These are phyloP conservation scores for Phalacrocorax aristotelis DNA, from an alignment of 2,113 vertebrate species.

Conservation along the genomic window DNA sequence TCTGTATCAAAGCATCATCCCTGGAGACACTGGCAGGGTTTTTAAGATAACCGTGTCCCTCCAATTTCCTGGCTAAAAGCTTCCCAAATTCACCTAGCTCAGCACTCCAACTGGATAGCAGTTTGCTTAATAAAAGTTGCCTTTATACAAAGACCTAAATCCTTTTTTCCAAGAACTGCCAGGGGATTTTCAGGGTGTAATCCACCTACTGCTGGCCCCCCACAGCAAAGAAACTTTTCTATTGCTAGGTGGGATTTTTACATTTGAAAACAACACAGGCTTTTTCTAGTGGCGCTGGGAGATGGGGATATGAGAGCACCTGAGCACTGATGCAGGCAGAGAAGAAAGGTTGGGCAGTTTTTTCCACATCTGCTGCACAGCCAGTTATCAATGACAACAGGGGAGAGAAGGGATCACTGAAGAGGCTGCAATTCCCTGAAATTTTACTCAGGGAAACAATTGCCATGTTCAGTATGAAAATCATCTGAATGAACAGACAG, in stretches of 20 bases:
- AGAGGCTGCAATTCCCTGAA: not conserved
- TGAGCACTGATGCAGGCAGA: not conserved
- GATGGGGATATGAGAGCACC: not conserved
- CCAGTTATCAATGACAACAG: not conserved
- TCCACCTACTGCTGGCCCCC: conserved; percentile 10
- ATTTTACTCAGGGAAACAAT: not conserved
- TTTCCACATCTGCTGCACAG: not conserved
- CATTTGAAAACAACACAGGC: not conserved
- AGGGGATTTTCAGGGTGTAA: conserved; percentile 63
- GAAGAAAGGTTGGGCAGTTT: not conserved
- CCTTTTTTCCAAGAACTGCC: conserved; percentile 60
- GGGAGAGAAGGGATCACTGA: not conserved
- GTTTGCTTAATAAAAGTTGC: conserved; percentile 61
- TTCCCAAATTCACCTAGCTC: conserved; percentile 34
- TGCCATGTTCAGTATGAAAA: not conserved
- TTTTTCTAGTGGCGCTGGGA: not conserved
- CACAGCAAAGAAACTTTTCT: not conserved
- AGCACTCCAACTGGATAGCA: conserved; percentile 15
- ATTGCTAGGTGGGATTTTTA: not conserved
- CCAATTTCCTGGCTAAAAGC: conserved; percentile 57
- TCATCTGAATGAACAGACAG: not conserved
- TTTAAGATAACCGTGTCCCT: conserved; percentile 37
- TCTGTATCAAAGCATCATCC: not conserved
- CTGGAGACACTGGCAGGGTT: not conserved
- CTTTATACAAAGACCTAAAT: conserved; percentile 63